Evolutionary conservation across 2,888 invertebrate genomes (phyloP).

Genomic region (Oligia latruncula): DNA sequence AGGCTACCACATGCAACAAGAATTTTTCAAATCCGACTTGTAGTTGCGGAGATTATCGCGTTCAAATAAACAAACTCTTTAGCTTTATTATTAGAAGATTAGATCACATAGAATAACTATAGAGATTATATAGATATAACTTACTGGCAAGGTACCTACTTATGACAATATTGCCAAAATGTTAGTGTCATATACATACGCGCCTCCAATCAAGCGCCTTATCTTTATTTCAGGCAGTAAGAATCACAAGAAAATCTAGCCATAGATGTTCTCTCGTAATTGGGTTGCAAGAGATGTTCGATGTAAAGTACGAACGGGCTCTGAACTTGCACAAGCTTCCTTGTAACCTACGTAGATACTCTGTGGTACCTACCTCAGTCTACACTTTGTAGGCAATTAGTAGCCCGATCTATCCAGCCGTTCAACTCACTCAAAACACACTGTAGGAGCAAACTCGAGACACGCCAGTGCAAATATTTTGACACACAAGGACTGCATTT

Average conservation of each 20-base stretch:
- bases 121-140: no score
- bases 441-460: constrained; percentile 24
- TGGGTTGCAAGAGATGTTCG: not conserved
- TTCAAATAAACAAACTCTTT: not conserved
- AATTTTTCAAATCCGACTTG: no score
- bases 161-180: not conserved
- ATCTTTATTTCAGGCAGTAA: not conserved
- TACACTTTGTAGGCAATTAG: constrained; percentile 37
- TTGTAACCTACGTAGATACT: not conserved
- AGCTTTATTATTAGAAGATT: not conserved
- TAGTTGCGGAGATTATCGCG: no score
- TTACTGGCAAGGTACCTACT: not conserved
- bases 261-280: not conserved
- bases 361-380: not conserved
- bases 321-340: constrained; percentile 13
- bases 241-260: not conserved
- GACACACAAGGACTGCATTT: constrained; percentile 24
- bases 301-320: not conserved
- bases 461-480: constrained; percentile 44
- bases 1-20: no score
- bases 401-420: constrained; percentile 20
- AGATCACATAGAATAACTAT: no score
- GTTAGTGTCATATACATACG: not conserved
- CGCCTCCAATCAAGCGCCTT: not conserved
- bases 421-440: constrained; percentile 31